Conservation (phyloP, 2,797 vertebrate genomes). For the Sebastes matsubarae region DNA sequence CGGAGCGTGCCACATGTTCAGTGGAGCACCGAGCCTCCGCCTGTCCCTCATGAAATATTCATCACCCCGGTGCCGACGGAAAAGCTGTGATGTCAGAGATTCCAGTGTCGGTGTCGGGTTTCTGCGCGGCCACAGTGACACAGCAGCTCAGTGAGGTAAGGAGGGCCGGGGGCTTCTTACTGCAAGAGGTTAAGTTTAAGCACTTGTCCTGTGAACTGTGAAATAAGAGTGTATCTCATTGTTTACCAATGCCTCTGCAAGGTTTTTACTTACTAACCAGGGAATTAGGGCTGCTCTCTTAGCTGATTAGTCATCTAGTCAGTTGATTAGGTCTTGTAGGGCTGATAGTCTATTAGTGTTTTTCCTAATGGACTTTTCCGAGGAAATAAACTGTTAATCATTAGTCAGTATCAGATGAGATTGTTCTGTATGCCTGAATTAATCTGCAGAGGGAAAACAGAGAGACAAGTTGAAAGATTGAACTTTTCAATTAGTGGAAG, state of each 20-base stretch:
- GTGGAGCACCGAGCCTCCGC: conserved; percentile 56
- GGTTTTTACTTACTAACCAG: conserved; percentile 39
- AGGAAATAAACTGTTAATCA: not conserved
- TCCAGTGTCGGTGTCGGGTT: conserved; percentile 71
- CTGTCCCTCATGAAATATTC: conserved; percentile 79
- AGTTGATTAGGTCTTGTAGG: conserved; percentile 2
- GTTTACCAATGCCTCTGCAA: conserved; percentile 9
- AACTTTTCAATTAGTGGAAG: not conserved
- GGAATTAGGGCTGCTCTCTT: conserved; percentile 17
- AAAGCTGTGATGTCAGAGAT: conserved; percentile 80
- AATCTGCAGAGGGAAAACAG: not conserved
- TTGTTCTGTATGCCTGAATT: not conserved
- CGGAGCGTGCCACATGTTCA: conserved; percentile 69
- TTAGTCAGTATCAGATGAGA: not conserved
- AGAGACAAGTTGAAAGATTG: not conserved
- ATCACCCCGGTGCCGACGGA: conserved; percentile 55
- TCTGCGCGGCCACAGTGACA: conserved; percentile 53
- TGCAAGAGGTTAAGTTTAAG: conserved; percentile 38
- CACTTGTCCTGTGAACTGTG: conserved; percentile 33
- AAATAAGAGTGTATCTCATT: conserved; percentile 33
- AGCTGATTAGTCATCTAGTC: conserved; percentile 38
- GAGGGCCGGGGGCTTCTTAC: conserved; percentile 31
- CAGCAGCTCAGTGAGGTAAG: conserved; percentile 41
- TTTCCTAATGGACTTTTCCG: conserved; percentile 1
- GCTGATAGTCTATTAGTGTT: conserved; percentile 3